Conservation (phyloP, 2,797 vertebrate genomes). For the Lateolabrax maculatus region DNA sequence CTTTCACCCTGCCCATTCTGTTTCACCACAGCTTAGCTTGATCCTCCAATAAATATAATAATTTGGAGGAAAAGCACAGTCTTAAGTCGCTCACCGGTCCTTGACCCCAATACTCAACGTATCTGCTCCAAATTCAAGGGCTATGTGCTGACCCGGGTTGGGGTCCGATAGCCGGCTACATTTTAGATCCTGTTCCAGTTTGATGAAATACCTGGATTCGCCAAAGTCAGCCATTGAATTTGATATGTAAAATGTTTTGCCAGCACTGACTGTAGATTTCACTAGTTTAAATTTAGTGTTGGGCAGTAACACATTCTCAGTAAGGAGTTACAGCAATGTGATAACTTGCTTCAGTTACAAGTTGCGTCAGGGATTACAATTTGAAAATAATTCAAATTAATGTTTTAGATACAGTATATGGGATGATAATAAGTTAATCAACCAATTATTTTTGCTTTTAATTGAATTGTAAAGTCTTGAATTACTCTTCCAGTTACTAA, state of each 20-base stretch:
- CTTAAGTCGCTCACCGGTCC: conserved; percentile 57
- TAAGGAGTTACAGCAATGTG: background rate
- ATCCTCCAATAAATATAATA: conserved; percentile 62
- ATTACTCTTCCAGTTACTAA: too few relatives aligned
- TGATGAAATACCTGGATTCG: background rate
- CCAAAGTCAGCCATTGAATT: too few relatives aligned
- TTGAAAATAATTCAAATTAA: too few relatives aligned
- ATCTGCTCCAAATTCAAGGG: conserved; percentile 29
- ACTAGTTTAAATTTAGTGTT: background rate
- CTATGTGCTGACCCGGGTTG: background rate
- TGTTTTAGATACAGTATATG: too few relatives aligned
- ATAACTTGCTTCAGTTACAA: too few relatives aligned
- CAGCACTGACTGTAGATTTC: background rate
- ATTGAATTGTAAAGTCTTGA: too few relatives aligned
- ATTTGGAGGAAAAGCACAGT: conserved; percentile 46
- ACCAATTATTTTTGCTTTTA: too few relatives aligned
- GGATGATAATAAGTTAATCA: too few relatives aligned
- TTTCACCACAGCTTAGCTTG: conserved; percentile 48
- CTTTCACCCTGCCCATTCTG: conserved; percentile 34
- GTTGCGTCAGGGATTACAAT: too few relatives aligned
- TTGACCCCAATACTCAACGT: conserved; percentile 45
- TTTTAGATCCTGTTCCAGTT: background rate
- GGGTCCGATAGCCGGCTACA: background rate
- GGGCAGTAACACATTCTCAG: background rate
- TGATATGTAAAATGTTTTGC: background rate